A percentile compares a stretch with the other conserved stretches of the same genome.
phyloP scores from a whole-genome alignment of 2,888 invertebrate genomes.

The Boloria selene region DNA sequence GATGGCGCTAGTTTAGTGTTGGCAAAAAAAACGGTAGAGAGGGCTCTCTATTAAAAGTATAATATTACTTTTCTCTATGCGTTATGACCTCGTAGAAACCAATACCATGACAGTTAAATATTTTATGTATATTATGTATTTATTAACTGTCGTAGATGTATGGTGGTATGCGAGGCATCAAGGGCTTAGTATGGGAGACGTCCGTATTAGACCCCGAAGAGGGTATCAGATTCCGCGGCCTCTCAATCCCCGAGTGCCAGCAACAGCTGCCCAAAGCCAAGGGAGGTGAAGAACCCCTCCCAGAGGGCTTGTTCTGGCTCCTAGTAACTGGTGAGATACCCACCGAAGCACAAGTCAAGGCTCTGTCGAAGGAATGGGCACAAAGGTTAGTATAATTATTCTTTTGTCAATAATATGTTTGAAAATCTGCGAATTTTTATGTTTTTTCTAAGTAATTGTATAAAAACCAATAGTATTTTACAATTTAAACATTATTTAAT shows the following conservation, averaged over 20 bases:
- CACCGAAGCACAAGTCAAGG: slow-evolving; percentile 85
- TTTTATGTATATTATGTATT: slow-evolving; percentile 24
- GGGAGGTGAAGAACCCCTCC: slow-evolving; percentile 87
- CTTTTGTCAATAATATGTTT: neutral
- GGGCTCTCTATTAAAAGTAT: too few species aligned
- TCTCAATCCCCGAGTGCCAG: slow-evolving; percentile 93
- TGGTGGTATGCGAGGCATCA: slow-evolving; percentile 98
- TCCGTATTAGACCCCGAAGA: slow-evolving; percentile 97
- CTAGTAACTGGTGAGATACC: slow-evolving; percentile 89
- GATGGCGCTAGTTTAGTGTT: too few species aligned
- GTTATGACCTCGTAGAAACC: neutral
- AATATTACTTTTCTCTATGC: too few species aligned
- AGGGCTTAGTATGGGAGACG: slow-evolving; percentile 96
- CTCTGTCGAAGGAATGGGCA: slow-evolving; percentile 92
- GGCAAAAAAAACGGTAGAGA: too few species aligned
- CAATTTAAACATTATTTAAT: neutral
- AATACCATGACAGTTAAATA: neutral
- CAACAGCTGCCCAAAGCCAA: slow-evolving; percentile 86
- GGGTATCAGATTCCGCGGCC: slow-evolving; percentile 96
- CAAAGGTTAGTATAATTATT: slow-evolving; percentile 56
- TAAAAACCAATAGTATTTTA: too few species aligned
- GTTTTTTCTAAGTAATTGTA: too few species aligned
- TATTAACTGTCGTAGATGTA: slow-evolving; percentile 84
- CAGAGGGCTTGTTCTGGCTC: slow-evolving; percentile 91
- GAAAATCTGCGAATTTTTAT: neutral